phyloP scores from a whole-genome alignment of 2,113 vertebrate species.

The Grammomys dolichurus region DNA sequence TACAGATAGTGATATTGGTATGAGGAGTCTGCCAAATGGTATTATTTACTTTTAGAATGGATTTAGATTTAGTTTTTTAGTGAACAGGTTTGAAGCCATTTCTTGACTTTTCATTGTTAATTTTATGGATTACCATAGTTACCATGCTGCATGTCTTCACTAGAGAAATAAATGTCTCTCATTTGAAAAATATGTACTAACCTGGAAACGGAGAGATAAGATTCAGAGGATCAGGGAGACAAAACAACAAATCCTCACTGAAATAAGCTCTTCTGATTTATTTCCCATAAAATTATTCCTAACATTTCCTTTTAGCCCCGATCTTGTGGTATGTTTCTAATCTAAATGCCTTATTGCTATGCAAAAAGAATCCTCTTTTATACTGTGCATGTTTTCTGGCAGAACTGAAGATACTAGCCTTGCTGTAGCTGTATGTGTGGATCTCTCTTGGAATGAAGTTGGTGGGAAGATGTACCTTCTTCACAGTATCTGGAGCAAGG shows the following conservation, averaged over 20 bases:
- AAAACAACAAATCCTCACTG: constrained; percentile 21
- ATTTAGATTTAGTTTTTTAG: constrained; percentile 30
- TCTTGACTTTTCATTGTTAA: constrained; percentile 42
- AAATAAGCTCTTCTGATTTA: constrained; percentile 38
- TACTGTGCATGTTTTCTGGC: not conserved
- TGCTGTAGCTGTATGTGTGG: not conserved
- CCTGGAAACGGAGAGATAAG: not conserved
- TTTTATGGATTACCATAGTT: constrained; percentile 51
- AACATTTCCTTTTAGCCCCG: not conserved
- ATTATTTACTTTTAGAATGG: constrained; percentile 41
- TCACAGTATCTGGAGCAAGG: not conserved
- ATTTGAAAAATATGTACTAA: not conserved
- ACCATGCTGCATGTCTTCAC: constrained; percentile 28
- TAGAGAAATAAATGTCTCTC: constrained; percentile 45
- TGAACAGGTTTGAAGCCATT: constrained; percentile 18
- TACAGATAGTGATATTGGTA: not conserved
- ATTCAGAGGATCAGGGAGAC: constrained; percentile 8
- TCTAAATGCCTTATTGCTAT: not conserved
- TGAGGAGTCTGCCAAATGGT: constrained; percentile 50
- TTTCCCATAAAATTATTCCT: not conserved
- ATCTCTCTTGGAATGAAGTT: not conserved
- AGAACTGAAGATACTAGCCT: not conserved
- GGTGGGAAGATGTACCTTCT: not conserved
- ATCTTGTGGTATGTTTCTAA: not conserved
- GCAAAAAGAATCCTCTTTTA: constrained; percentile 27